These are phyloP conservation scores for Pomacea maculata DNA, from an alignment of 1,140 invertebrate genomes.

Conservation along the genomic window DNA sequence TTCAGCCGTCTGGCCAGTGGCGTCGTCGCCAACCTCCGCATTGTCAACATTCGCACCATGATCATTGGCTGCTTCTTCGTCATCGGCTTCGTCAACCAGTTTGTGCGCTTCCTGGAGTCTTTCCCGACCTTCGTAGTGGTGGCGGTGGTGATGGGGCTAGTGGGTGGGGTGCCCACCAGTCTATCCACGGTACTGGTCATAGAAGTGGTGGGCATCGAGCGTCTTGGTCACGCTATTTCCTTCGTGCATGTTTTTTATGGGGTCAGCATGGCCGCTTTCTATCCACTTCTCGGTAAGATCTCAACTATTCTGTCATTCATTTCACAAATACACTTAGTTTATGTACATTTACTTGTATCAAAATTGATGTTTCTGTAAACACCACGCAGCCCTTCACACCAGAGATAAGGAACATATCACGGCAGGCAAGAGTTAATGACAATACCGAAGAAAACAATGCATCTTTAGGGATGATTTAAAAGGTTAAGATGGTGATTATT, in stretches of 20 bases:
- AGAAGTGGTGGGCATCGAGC: conserved; percentile 10
- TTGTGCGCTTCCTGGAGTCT: conserved; percentile 5
- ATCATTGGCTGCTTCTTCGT: conserved; percentile 2
- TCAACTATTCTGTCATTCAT: neutral
- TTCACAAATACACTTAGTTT: neutral
- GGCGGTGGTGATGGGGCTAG: neutral
- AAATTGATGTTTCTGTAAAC: no score
- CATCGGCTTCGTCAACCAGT: neutral
- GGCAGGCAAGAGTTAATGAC: no score
- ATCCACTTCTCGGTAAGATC: conserved; percentile 14
- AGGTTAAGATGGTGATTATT: no score
- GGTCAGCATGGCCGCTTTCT: neutral
- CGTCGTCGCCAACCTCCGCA: conserved; percentile 11
- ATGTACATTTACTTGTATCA: no score
- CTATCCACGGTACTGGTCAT: conserved; percentile 9
- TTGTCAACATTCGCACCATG: neutral
- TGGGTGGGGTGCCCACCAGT: conserved; percentile 14
- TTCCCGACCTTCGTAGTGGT: conserved; percentile 1
- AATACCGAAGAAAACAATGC: neutral
- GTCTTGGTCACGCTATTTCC: conserved; percentile 9
- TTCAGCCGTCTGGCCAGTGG: neutral
- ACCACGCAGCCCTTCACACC: no score
- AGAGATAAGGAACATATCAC: no score
- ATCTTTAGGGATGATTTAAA: neutral
- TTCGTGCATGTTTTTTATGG: conserved; percentile 2